Conservation (phyloP, 2,113 vertebrate genomes). For the Centropristis striata region DNA sequence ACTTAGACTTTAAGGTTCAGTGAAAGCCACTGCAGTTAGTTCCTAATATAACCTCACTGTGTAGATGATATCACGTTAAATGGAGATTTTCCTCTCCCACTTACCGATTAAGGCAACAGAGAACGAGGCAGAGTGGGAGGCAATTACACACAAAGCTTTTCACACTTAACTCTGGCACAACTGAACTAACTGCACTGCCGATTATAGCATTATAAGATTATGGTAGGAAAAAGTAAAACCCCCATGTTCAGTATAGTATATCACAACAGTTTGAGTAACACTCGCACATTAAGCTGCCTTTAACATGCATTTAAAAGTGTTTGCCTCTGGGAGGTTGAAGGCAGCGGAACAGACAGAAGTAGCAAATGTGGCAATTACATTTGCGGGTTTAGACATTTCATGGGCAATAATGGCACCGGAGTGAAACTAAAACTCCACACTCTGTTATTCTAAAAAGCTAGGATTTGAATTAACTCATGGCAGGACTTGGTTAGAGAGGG, state of each 20-base stretch:
- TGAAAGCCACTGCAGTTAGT: slow-evolving; percentile 23
- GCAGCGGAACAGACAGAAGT: not conserved
- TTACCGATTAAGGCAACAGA: not conserved
- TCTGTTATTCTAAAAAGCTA: slow-evolving; percentile 1
- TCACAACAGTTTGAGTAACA: slow-evolving; percentile 16
- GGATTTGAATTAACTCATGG: slow-evolving; percentile 29
- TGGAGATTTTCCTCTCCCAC: slow-evolving; percentile 3
- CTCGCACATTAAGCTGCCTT: slow-evolving; percentile 7
- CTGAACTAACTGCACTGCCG: slow-evolving; percentile 40
- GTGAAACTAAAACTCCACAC: slow-evolving; percentile 17
- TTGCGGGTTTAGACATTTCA: slow-evolving; percentile 39
- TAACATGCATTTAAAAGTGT: not conserved
- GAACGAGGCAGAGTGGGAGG: slow-evolving; percentile 37
- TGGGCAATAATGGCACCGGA: slow-evolving; percentile 9
- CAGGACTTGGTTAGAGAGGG: slow-evolving; percentile 32
- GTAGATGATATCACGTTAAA: slow-evolving; percentile 39
- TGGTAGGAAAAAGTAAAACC: slow-evolving; percentile 22
- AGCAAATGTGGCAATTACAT: slow-evolving; percentile 13
- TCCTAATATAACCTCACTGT: not conserved
- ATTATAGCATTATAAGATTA: slow-evolving; percentile 26
- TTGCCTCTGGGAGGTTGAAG: slow-evolving; percentile 5
- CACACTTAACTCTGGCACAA: slow-evolving; percentile 50
- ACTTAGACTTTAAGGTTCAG: not conserved
- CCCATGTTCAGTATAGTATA: slow-evolving; percentile 14
- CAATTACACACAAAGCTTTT: slow-evolving; percentile 48